Percentiles rank a stretch among this genome's conserved stretches.
Evolutionary conservation across 2,888 invertebrate species (phyloP).

Genomic region (Trichopoda pennipes): DNA sequence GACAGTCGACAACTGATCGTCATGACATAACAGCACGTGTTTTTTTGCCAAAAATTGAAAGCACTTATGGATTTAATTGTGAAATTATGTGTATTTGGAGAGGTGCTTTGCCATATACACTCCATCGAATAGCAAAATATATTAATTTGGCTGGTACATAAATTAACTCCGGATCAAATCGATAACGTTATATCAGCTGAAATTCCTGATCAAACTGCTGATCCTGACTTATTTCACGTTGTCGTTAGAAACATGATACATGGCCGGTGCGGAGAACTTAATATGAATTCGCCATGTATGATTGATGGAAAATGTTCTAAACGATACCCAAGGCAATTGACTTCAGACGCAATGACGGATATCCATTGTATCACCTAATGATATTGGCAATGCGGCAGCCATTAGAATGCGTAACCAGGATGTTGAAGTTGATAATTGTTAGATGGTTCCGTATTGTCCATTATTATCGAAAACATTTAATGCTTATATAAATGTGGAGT

Average conservation of each 20-base stretch:
- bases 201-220: slow-evolving; percentile 16
- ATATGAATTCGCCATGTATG: slow-evolving; percentile 8
- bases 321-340: slow-evolving; percentile 71
- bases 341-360: slow-evolving; percentile 71
- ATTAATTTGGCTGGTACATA: slow-evolving; percentile 73
- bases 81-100: too few relatives aligned
- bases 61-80: too few relatives aligned
- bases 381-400: slow-evolving; percentile 56
- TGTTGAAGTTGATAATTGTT: too few relatives aligned
- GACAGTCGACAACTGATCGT: slow-evolving; percentile 72
- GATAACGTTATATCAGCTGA: slow-evolving; percentile 19
- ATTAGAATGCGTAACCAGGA: slow-evolving; percentile 58
- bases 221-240: slow-evolving; percentile 23
- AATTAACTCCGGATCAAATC: slow-evolving; percentile 63
- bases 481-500: too few relatives aligned
- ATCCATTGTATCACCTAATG: slow-evolving; percentile 60
- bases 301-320: slow-evolving; percentile 57
- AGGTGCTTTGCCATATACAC: slow-evolving; percentile 26
- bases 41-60: too few relatives aligned
- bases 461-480: slow-evolving; percentile 26
- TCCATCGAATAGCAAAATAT: slow-evolving; percentile 39
- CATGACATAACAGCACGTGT: too few relatives aligned
- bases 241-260: slow-evolving; percentile 23
- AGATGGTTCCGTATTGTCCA: too few relatives aligned
- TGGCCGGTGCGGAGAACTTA: slow-evolving; percentile 10